Evolutionary conservation across 2,888 invertebrate genomes (phyloP).

Genomic region (Pseudococcus jackbeardsleyi): DNA sequence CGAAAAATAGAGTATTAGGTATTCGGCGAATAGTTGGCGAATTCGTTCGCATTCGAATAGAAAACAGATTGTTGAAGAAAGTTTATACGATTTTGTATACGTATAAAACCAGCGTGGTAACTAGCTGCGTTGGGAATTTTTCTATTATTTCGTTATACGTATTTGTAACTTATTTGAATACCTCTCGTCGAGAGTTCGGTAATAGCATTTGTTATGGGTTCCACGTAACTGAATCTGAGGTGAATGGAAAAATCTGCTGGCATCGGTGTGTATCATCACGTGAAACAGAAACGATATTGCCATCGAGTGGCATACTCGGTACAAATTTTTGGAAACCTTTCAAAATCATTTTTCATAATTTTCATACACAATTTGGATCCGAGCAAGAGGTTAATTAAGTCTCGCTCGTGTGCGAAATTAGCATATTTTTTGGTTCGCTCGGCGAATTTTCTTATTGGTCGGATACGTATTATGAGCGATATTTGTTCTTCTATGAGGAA

Average conservation of each 20-base stretch:
- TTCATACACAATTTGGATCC: not conserved
- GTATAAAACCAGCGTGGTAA: not conserved
- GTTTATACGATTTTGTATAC: not conserved
- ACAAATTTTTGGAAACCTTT: not conserved
- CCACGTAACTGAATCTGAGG: constrained; percentile 1
- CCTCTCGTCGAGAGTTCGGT: not conserved
- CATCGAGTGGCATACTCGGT: not conserved
- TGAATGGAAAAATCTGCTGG: not conserved
- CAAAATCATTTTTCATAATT: not conserved
- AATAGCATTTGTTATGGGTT: not conserved
- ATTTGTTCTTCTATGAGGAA: no score
- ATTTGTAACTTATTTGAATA: constrained; percentile 4
- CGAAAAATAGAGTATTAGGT: not conserved
- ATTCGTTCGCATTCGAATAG: not conserved
- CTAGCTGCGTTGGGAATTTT: constrained; percentile 18
- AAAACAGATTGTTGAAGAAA: not conserved
- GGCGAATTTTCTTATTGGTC: not conserved
- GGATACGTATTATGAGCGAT: no score
- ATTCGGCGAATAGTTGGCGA: not conserved
- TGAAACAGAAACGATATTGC: not conserved
- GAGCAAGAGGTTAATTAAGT: not conserved
- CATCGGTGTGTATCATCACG: not conserved
- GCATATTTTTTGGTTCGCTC: not conserved
- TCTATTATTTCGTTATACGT: not conserved
- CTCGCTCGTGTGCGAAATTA: not conserved